These are phyloP conservation scores for Arenicola marina DNA, from an alignment of 2,888 invertebrate species.

Conservation along the genomic window DNA sequence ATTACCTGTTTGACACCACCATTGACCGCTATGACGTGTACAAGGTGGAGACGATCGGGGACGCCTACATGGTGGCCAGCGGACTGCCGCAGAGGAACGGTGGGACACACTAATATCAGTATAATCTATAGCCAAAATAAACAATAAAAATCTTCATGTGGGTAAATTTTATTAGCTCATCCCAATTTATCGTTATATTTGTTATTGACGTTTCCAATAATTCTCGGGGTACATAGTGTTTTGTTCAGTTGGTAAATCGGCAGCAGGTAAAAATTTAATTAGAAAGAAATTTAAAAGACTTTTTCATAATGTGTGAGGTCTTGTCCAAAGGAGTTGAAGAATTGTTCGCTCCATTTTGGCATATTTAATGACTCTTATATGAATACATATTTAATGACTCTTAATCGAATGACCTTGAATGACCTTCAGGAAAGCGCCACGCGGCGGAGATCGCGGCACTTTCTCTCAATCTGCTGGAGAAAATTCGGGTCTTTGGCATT, in stretches of 20 bases:
- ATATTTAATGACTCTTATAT: background rate
- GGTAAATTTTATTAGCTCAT: background rate
- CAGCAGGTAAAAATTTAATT: too few species aligned
- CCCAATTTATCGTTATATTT: background rate
- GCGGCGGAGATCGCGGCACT: conserved; percentile 37
- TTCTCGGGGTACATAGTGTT: too few species aligned
- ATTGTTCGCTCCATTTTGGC: too few species aligned
- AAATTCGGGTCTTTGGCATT: conserved; percentile 33
- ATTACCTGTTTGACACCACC: conserved; percentile 34
- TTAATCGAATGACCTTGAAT: background rate
- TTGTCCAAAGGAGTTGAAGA: too few species aligned
- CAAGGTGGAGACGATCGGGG: conserved; percentile 38
- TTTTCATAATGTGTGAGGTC: too few species aligned
- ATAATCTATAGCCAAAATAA: background rate
- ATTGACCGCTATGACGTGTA: conserved; percentile 36
- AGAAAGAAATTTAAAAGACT: too few species aligned
- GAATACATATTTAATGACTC: background rate
- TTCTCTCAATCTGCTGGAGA: conserved; percentile 38
- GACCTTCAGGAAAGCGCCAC: conserved; percentile 33
- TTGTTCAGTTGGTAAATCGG: too few species aligned
- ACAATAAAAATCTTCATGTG: background rate
- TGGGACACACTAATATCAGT: conserved; percentile 1
- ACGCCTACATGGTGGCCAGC: conserved; percentile 39
- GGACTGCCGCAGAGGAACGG: conserved; percentile 69
- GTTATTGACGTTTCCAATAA: too few species aligned